Evolutionary conservation across 2,888 invertebrate genomes (phyloP).

Genomic region (Molorchus minor): DNA sequence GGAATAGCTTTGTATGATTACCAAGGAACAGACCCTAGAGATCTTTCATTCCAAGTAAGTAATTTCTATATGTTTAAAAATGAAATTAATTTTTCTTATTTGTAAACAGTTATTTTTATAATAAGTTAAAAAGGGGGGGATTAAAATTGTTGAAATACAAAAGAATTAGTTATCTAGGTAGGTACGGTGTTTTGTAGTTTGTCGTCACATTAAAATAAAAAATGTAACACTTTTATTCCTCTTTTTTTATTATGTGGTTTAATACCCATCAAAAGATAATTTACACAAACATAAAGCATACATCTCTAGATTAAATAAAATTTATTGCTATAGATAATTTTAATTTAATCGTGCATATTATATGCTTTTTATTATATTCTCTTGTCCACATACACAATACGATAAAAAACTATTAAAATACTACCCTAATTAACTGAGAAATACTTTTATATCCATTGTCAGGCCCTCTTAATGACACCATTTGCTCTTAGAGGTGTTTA

Average conservation of each 20-base stretch:
- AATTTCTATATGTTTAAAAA: conserved; percentile 3
- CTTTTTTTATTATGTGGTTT: not conserved
- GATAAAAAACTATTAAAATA: no score
- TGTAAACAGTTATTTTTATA: not conserved
- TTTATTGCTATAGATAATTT: not conserved
- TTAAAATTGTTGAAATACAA: no score
- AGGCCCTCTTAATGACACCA: no score
- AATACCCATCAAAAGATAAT: conserved; percentile 1
- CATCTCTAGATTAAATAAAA: not conserved
- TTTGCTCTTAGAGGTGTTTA: no score
- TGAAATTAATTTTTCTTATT: not conserved
- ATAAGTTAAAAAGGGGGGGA: no score
- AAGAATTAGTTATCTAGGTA: no score
- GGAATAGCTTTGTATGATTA: conserved; percentile 85
- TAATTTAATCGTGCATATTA: no score
- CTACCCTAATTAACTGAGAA: no score
- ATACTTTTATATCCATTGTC: no score
- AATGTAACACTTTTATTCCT: not conserved
- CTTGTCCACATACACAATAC: no score
- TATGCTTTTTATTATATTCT: no score
- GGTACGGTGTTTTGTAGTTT: not conserved
- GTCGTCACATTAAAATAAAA: not conserved
- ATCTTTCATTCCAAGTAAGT: conserved; percentile 81
- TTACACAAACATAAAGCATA: not conserved
- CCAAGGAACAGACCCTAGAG: conserved; percentile 76